Evolutionary conservation across 2,113 vertebrate species (phyloP).

Genomic region (Barnardius zonarius): DNA sequence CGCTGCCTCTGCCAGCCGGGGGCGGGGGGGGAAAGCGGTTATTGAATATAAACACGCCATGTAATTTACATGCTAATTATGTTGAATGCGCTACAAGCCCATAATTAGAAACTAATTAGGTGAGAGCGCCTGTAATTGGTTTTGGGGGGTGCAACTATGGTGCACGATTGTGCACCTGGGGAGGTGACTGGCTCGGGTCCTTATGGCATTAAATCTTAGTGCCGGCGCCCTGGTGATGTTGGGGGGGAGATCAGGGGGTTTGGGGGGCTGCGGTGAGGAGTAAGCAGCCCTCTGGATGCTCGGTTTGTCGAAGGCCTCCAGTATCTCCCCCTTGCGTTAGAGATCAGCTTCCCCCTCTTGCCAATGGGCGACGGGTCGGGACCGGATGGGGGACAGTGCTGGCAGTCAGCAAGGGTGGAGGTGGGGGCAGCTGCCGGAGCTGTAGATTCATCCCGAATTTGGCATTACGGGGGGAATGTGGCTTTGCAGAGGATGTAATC

Average conservation of each 20-base stretch:
- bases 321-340: background rate
- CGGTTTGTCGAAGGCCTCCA: background rate
- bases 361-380: background rate
- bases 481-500: background rate
- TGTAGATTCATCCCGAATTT: background rate
- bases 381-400: accelerated
- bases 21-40: slow-evolving; percentile 48
- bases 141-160: slow-evolving; percentile 52
- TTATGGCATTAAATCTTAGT: background rate
- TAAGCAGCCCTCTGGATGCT: background rate
- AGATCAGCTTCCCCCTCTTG: accelerated
- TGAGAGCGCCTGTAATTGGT: slow-evolving; percentile 77
- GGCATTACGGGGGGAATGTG: background rate
- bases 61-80: slow-evolving; percentile 85
- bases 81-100: slow-evolving; percentile 76
- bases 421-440: background rate
- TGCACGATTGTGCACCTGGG: slow-evolving; percentile 74
- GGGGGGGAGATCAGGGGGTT: background rate
- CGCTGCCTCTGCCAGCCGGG: background rate
- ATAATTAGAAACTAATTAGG: slow-evolving; percentile 84
- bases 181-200: background rate
- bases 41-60: slow-evolving; percentile 79
- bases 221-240: background rate
- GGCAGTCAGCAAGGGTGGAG: background rate
- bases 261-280: too few species aligned